Evolutionary conservation across 2,113 vertebrate species (phyloP).

Genomic region (Gallinago jamesoni): DNA sequence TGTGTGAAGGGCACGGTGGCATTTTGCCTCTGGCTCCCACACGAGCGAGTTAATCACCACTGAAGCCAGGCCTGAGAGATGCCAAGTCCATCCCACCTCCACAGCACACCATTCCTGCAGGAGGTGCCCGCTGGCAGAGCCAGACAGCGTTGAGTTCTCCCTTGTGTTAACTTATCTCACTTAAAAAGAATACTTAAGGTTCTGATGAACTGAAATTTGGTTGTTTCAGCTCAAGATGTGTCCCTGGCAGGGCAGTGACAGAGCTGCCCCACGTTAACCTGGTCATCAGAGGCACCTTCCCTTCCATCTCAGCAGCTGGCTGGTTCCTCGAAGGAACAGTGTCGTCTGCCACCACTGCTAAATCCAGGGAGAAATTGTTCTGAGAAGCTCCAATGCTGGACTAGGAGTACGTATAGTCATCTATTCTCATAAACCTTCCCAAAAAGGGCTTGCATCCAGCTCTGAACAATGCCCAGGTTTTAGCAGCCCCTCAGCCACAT

Average conservation of each 20-base stretch:
- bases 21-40: background rate
- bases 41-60: background rate
- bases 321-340: background rate
- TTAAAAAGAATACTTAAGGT: background rate
- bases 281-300: background rate
- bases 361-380: background rate
- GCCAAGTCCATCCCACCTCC: background rate
- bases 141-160: fast-evolving
- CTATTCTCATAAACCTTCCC: background rate
- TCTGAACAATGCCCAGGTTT: background rate
- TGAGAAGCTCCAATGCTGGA: background rate
- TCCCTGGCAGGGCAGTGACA: background rate
- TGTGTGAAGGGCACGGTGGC: fast-evolving
- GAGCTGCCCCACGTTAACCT: background rate
- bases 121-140: background rate
- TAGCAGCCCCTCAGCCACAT: background rate
- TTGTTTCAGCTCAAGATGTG: background rate
- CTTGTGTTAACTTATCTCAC: background rate
- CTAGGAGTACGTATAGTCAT: background rate
- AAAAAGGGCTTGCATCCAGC: background rate
- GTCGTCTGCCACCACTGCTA: background rate
- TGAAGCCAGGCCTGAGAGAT: fast-evolving
- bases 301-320: background rate
- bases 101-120: background rate
- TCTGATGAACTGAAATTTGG: background rate